Base-by-base conservation (phyloP, 2,888 invertebrate genomes). In the Scaptodrosophila latifasciaeformis region DNA sequence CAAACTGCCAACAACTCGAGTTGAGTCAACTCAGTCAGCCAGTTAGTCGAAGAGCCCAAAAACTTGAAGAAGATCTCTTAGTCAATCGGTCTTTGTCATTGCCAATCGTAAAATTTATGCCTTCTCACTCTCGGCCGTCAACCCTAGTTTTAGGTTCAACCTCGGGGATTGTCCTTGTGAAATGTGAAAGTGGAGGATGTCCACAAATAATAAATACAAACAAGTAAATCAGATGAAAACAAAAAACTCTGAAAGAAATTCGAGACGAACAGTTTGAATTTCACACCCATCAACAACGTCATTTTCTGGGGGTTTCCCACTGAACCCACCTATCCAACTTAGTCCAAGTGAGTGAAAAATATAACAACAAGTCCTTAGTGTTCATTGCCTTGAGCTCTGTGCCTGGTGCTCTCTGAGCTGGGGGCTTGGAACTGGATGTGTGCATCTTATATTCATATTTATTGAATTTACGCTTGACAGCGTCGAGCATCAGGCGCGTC, bases 391-490 rank as follows among this genome's bases (percentile, higher is more conserved):
- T 30, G 9, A 5, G 30, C 30, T 45, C 30, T 18, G 29, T 29
- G 17, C 10, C 18, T 24, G n/a, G 27, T 34, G 19, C 17, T 27
- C 5, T 27, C 27, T 27, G 9, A 27, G 5, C 27, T 9, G 27
- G 5, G 5, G 5, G 9, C 27, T n/a, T n/a, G 5, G 9, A 5
- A 27, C 31, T 49, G 46, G 19, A 53, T 59, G 59, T 57, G 57
- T 62, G 53, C 55, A 77, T 78, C 75, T 78, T 71, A 80, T 76
- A 76, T 76, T 76, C 81, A 80, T 76, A 76, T 76, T 76, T 76
- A 76, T 81, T 76, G 76, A 76, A 76, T 76, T 76, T 81, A 76
- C 81, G 81, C 76, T 81, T 75, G 81, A 81, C 78, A 71, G 81
- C 75, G 51, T 67, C 54, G 70, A 62, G 63, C 37, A 17, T 24